Conservation (phyloP, 2,797 vertebrate species). For the Hapalemur alaotrensis region DNA sequence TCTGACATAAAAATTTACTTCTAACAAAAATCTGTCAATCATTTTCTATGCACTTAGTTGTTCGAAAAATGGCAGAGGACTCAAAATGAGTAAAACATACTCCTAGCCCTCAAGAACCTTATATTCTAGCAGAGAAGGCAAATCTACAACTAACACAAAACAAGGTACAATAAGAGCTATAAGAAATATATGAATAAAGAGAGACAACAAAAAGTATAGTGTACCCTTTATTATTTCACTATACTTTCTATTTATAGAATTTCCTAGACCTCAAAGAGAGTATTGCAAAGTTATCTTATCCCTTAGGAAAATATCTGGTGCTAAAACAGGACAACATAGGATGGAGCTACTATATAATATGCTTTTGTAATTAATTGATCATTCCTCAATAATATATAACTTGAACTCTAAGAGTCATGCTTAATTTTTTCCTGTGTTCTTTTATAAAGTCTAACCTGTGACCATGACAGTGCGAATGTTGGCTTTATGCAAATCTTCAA, state of each 20-base stretch:
- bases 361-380: not conserved
- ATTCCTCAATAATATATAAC: not conserved
- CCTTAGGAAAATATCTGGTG: slow-evolving; percentile 15
- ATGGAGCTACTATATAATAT: not conserved
- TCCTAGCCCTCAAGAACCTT: not conserved
- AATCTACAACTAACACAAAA: slow-evolving; percentile 4
- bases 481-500: slow-evolving; percentile 93
- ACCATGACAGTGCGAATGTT: slow-evolving; percentile 98
- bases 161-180: not conserved
- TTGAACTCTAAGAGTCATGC: not conserved
- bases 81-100: not conserved
- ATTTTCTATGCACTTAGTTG: not conserved
- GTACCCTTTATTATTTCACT: not conserved
- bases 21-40: not conserved
- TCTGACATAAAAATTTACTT: not conserved
- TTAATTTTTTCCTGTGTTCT: not conserved
- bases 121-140: not conserved
- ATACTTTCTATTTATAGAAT: slow-evolving; percentile 5
- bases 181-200: not conserved
- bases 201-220: not conserved
- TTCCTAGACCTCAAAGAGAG: not conserved
- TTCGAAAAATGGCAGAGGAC: not conserved
- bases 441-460: slow-evolving; percentile 89
- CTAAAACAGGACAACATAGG: not conserved
- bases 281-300: not conserved